Conservation (phyloP, 1,140 invertebrate genomes). For the Lepidurus apus region DNA sequence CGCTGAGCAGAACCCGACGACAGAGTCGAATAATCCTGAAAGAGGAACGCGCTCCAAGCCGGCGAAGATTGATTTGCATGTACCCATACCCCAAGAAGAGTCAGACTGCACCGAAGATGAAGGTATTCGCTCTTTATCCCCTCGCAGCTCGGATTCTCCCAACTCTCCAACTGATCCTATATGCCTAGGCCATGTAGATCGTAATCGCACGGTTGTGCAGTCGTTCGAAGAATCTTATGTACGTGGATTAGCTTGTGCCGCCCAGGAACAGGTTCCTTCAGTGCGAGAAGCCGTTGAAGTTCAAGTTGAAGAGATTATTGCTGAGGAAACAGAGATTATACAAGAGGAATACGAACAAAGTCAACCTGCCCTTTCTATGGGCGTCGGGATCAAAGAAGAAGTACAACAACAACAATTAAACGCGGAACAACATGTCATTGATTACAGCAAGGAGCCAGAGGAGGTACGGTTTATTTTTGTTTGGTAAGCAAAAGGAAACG, state of each 20-base stretch:
- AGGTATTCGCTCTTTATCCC: slow-evolving; percentile 33
- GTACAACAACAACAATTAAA: too few species aligned
- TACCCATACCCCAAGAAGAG: slow-evolving; percentile 3
- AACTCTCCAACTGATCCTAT: background rate
- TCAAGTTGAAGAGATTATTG: background rate
- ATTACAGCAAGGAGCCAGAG: too few species aligned
- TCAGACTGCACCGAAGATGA: slow-evolving; percentile 33
- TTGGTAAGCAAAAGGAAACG: too few species aligned
- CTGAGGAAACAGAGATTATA: background rate
- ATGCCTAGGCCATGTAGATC: background rate
- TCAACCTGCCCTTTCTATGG: background rate
- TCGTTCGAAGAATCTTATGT: background rate
- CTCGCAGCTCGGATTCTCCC: slow-evolving; percentile 23
- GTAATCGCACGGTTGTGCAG: background rate
- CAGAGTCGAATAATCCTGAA: background rate
- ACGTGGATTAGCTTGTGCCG: background rate
- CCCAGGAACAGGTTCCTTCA: background rate
- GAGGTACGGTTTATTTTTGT: too few species aligned
- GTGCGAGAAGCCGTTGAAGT: background rate
- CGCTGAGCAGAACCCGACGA: background rate
- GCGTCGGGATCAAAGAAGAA: background rate
- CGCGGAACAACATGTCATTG: too few species aligned
- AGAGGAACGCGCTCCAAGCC: background rate
- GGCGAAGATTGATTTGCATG: background rate
- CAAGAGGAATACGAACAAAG: background rate